Base-by-base conservation (phyloP, 2,888 invertebrate genomes). In the Horisme vitalbata region DNA sequence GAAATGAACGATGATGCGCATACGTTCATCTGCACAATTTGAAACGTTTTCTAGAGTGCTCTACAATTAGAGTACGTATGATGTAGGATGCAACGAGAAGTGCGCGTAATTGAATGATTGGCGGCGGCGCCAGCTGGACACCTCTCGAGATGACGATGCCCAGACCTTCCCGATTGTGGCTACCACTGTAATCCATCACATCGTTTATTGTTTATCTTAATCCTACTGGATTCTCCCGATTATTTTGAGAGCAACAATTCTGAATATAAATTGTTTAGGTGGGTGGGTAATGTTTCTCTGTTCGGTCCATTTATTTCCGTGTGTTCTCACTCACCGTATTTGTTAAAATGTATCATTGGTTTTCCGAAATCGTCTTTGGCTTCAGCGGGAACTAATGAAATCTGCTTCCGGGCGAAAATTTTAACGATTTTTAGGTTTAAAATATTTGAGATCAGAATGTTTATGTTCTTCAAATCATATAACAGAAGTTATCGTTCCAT, bases 31-130 rank as follows among this genome's bases (percentile, higher is more conserved):
- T 58, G 59, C 57, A 63, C 63, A 61, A 57, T 58, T 55, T 62
- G 52, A 57, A 58, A 52, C 64, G 61, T 57, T 18, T 66, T 70
- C 65, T 63, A 65, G 68, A 60, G 63, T 60, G 66, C 68, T 65
- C 65, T 56, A 61, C 69, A 79, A 82, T 78, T 81, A 77, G 68
- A 69, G 58, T 63, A 60, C 59, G 61, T 38, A 39, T 21, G n/a
- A n/a, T n/a, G 38, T 45, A 45, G 66, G 63, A 60, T 63, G 65
- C 64, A 63, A 55, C 51, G 53, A 55, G 68, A 54, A 71, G 70
- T 67, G 72, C 57, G 57, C 61, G 67, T 76, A 83, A 84, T 84
- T 83, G 82, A 77, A 82, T 79, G 80, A 84, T 84, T 84, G 79
- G 61, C 70, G 51, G 75, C 74, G 75, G 79, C 83, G 84, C 83